These are phyloP conservation scores for Caenorhabditis sp. DNA, from an alignment of 2,888 invertebrate species.

Conservation along the genomic window DNA sequence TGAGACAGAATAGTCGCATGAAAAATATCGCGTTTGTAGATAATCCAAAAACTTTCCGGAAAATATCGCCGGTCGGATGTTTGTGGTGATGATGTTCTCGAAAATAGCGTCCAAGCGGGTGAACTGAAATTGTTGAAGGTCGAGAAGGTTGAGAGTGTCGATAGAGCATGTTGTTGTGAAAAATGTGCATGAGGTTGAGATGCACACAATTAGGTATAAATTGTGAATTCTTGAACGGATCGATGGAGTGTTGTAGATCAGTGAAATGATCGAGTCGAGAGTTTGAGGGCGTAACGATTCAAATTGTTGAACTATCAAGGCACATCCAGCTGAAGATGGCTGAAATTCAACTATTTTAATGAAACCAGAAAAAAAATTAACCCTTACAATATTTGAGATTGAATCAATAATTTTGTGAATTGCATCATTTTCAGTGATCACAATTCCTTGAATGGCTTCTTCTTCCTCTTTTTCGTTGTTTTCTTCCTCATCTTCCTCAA, in stretches of 20 bases:
- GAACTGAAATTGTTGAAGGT: slow-evolving; percentile 28
- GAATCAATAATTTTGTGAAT: slow-evolving; percentile 25
- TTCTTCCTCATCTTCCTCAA: background rate
- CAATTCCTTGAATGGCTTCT: background rate
- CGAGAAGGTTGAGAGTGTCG: slow-evolving; percentile 20
- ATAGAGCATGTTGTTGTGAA: slow-evolving; percentile 22
- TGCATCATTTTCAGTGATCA: slow-evolving; percentile 18
- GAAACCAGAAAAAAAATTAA: background rate
- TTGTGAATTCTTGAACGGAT: slow-evolving; percentile 6
- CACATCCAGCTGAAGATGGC: background rate
- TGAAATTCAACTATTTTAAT: background rate
- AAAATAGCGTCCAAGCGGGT: slow-evolving; percentile 25
- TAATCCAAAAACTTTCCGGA: slow-evolving; percentile 20
- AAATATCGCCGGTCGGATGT: slow-evolving; percentile 21
- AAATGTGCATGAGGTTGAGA: slow-evolving; percentile 23
- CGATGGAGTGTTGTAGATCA: slow-evolving; percentile 12
- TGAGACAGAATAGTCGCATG: slow-evolving; percentile 26
- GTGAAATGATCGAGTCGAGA: slow-evolving; percentile 20
- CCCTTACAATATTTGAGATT: slow-evolving; percentile 8
- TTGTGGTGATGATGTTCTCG: slow-evolving; percentile 12
- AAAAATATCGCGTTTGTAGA: slow-evolving; percentile 13
- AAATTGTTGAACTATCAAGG: slow-evolving; percentile 31
- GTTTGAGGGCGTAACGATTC: slow-evolving; percentile 29
- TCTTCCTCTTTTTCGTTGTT: background rate
- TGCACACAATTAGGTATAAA: slow-evolving; percentile 20